These are phyloP conservation scores for Phymastichus coffea DNA, from an alignment of 1,140 invertebrate species.

Conservation along the genomic window DNA sequence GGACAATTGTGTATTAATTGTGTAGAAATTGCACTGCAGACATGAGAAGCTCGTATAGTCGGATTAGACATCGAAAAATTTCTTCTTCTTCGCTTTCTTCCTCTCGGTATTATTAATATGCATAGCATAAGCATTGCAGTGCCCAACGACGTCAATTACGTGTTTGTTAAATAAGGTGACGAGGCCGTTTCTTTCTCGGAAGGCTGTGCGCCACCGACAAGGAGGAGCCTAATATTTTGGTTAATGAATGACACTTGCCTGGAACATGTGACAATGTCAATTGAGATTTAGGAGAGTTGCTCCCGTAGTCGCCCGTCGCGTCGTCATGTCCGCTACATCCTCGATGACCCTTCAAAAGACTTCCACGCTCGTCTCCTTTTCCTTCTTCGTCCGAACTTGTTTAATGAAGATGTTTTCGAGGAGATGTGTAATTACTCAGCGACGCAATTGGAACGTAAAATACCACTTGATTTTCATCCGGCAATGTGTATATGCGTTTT, in stretches of 20 bases:
- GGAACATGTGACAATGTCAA: conserved; percentile 20
- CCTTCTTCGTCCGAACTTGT: background rate
- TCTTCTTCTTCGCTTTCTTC: too few species aligned
- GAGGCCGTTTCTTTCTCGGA: conserved; percentile 6
- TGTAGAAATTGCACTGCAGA: too few species aligned
- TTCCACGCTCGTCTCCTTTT: background rate
- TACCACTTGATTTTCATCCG: too few species aligned
- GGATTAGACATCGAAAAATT: too few species aligned
- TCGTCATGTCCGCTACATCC: background rate
- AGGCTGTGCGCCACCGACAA: too few species aligned
- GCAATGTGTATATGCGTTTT: background rate
- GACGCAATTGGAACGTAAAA: too few species aligned
- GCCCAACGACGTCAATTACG: background rate
- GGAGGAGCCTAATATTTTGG: conserved; percentile 12
- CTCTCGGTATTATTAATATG: too few species aligned
- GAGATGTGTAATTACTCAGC: background rate
- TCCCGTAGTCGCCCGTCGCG: background rate
- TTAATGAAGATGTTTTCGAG: background rate
- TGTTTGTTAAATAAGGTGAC: conserved; percentile 27
- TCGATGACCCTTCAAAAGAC: conserved; percentile 18
- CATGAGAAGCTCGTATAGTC: too few species aligned
- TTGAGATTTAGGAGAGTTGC: conserved; percentile 17
- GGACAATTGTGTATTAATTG: too few species aligned
- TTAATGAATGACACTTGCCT: conserved; percentile 20
- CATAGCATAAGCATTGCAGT: too few species aligned